Base-by-base conservation (phyloP, 2,113 vertebrate genomes). In the Bujurquina vittata region DNA sequence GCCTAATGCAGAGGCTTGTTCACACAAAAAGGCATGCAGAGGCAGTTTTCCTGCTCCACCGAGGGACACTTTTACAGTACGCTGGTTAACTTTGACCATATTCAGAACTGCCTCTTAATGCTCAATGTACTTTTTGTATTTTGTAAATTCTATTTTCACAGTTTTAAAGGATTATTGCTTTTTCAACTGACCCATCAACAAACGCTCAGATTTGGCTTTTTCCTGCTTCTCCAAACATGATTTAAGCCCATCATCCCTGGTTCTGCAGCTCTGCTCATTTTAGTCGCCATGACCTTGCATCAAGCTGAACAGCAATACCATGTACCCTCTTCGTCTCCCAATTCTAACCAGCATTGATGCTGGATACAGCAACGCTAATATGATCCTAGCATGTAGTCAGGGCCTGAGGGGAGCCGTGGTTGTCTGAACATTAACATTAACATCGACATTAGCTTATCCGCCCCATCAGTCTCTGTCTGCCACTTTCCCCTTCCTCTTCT, bases 381-480 rank as follows among this genome's bases (percentile, higher is more conserved):
- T 93, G 92, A 94, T 93, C 89, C 88, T 92, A 88, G 89, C 84
- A 89, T 94, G 94, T 90, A 90, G 87, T 74, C 73, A 54, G 69
- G 56, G 93, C 94, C 93, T 87, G 85, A 88, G 93, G 94, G 91
- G 69, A 83, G 80, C 83, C 92, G 84, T 92, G 94, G 95, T 94
- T 95, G 93, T 93, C 91, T 90, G 84, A 86, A 84, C 92, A 93
- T 95, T 93, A 93, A 87, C 92, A 93, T 94, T 93, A 92, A 88
- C 92, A 89, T 93, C 86, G 88, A 94, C 91, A 94, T 95, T 89
- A 94, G 91, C 92, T 89, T 87, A 87, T 93, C 90, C 35, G 63
- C 89, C 86, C 88, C 91, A 83, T 91, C 88, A 84, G 65, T 87
- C 86, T 87, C 78, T 54, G 55, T 87, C 84, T 84, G 67, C 65